Evolutionary conservation across 1,140 invertebrate species (phyloP).

Genomic region (Himalopsyche phryganea): DNA sequence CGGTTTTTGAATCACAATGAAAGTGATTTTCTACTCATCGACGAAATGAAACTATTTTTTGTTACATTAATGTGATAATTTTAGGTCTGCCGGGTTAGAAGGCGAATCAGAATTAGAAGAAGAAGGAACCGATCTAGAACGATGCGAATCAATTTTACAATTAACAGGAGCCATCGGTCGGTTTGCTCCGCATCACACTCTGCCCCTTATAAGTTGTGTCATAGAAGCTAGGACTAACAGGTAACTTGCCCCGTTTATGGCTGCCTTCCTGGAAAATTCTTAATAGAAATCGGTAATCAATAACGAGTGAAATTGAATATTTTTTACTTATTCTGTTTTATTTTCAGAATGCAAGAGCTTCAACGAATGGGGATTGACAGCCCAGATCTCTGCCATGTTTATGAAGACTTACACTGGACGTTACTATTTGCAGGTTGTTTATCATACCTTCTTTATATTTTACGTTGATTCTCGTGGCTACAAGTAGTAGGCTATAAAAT

Average conservation of each 20-base stretch:
- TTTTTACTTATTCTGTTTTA: conserved; percentile 5
- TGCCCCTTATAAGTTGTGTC: conserved; percentile 51
- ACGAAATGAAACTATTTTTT: too few species aligned
- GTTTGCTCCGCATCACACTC: conserved; percentile 52
- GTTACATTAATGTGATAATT: too few species aligned
- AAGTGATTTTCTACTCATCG: too few species aligned
- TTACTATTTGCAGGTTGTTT: conserved; percentile 68
- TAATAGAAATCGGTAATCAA: too few species aligned
- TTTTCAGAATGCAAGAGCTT: conserved; percentile 52
- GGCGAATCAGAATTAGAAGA: conserved; percentile 63
- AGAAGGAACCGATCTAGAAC: conserved; percentile 68
- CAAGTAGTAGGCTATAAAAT: too few species aligned
- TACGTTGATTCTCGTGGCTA: too few species aligned
- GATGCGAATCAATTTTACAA: conserved; percentile 67
- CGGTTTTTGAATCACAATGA: too few species aligned
- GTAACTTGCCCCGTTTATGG: not conserved
- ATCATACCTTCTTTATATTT: too few species aligned
- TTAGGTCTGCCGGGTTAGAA: conserved; percentile 32
- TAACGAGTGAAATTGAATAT: too few species aligned
- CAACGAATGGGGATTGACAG: conserved; percentile 56
- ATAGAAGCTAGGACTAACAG: conserved; percentile 32
- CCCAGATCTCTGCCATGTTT: conserved; percentile 57
- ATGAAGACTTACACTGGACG: conserved; percentile 89
- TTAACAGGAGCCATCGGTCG: conserved; percentile 57
- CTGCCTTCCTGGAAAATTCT: too few species aligned